A percentile compares a stretch with the other conserved stretches of the same genome.
Conservation (phyloP, 2,797 vertebrate species). For the Pristis pectinata region DNA sequence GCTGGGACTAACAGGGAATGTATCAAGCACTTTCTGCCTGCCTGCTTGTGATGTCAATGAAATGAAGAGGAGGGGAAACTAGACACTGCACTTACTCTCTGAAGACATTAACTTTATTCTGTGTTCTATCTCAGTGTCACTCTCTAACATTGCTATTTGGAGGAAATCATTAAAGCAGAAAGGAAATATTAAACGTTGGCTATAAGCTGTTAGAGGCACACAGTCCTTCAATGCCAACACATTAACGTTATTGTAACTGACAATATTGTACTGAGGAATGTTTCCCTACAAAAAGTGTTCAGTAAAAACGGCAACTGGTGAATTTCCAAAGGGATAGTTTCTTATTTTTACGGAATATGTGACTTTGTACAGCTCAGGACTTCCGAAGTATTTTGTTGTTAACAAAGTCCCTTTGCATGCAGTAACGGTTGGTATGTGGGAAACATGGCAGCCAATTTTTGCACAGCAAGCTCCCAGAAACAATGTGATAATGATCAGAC, state of each 20-base stretch:
- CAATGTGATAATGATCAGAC: too few relatives aligned
- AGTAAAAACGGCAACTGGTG: not conserved
- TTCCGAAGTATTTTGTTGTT: too few relatives aligned
- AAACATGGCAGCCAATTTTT: too few relatives aligned
- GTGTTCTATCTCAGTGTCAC: not conserved
- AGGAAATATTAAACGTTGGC: not conserved
- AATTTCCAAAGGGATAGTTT: not conserved
- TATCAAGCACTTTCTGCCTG: not conserved
- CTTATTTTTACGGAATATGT: too few relatives aligned
- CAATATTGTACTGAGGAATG: not conserved
- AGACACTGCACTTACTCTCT: not conserved
- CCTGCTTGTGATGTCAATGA: constrained; percentile 16
- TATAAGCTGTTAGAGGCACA: not conserved
- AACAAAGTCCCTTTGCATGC: too few relatives aligned
- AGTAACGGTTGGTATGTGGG: too few relatives aligned
- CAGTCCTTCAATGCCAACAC: not conserved
- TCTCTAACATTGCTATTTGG: not conserved
- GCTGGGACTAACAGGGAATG: not conserved
- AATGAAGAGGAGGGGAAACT: constrained; percentile 25
- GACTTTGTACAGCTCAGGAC: too few relatives aligned
- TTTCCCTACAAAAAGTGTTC: not conserved
- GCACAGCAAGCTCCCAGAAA: too few relatives aligned
- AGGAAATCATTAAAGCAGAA: constrained; percentile 12
- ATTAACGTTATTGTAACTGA: not conserved
- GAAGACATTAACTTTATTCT: not conserved